Conservation (phyloP, 23 tunicate genomes). For the Clavelina lepadiformis region DNA sequence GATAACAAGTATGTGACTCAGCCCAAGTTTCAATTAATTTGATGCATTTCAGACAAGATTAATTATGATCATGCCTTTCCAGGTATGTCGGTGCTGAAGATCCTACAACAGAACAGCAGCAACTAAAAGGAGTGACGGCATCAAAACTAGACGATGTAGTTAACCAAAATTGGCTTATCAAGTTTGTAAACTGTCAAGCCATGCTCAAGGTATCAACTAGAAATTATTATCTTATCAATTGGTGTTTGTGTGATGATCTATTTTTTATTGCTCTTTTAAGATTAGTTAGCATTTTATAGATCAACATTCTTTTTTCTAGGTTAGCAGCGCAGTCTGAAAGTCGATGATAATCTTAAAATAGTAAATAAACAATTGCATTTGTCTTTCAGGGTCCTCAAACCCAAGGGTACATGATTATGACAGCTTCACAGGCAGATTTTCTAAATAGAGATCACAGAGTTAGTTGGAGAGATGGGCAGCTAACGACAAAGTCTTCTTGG, state of each 20-base stretch:
- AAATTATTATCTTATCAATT: no score
- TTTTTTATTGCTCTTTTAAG: no score
- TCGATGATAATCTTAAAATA: no score
- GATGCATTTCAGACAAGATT: no score
- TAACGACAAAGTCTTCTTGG: slow-evolving; percentile 83
- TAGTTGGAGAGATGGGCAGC: slow-evolving; percentile 86
- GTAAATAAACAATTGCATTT: no score
- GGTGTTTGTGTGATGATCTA: no score
- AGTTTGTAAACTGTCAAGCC: slow-evolving; percentile 89
- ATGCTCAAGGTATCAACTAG: slow-evolving; percentile 91
- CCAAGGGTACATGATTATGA: slow-evolving; percentile 91
- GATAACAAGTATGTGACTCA: slow-evolving; percentile 66
- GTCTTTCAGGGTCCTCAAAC: slow-evolving; percentile 83
- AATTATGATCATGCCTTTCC: background rate
- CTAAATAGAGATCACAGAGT: slow-evolving; percentile 73
- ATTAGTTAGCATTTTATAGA: no score
- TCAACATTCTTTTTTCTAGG: no score
- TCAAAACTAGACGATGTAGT: slow-evolving; percentile 75
- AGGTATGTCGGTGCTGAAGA: slow-evolving; percentile 73
- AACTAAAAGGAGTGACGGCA: slow-evolving; percentile 62
- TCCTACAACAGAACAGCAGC: slow-evolving; percentile 35
- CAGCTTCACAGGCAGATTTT: slow-evolving; percentile 85
- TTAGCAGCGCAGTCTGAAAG: no score
- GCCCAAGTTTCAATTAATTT: no score
- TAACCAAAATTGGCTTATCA: slow-evolving; percentile 77